Conservation (phyloP, 2,888 invertebrate species). For the Epirrhoe tristata region DNA sequence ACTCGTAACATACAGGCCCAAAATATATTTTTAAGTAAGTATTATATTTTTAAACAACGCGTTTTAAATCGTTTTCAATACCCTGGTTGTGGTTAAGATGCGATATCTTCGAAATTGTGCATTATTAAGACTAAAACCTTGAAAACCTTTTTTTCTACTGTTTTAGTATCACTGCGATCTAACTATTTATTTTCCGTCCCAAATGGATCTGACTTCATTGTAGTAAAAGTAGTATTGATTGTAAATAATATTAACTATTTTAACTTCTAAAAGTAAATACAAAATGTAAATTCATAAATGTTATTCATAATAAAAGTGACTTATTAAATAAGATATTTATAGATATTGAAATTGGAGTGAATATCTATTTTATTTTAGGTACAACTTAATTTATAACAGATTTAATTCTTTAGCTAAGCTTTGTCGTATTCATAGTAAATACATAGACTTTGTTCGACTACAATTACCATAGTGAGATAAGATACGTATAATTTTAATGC, state of each 20-base stretch:
- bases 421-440: not conserved
- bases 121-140: not conserved
- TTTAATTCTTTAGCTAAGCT: not conserved
- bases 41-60: not conserved
- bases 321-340: conserved; percentile 2
- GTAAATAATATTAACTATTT: not conserved
- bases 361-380: not conserved
- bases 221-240: conserved; percentile 5
- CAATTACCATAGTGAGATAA: conserved; percentile 11
- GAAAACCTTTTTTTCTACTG: not conserved
- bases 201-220: conserved; percentile 12
- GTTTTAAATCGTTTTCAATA: not conserved
- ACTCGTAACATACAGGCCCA: not conserved
- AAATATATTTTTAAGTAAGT: not conserved
- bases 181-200: conserved; percentile 19
- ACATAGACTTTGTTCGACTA: not conserved
- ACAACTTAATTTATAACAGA: not conserved
- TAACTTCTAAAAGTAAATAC: not conserved
- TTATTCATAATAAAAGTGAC: conserved; percentile 8
- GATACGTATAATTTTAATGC: conserved; percentile 10
- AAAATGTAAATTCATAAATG: conserved; percentile 1
- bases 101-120: not conserved
- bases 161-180: conserved; percentile 1
- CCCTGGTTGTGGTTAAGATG: not conserved
- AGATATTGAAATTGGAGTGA: not conserved